Percentiles rank a stretch among this genome's conserved stretches.
Evolutionary conservation across 2,113 vertebrate species (phyloP).

Genomic region (Phainopepla nitens): DNA sequence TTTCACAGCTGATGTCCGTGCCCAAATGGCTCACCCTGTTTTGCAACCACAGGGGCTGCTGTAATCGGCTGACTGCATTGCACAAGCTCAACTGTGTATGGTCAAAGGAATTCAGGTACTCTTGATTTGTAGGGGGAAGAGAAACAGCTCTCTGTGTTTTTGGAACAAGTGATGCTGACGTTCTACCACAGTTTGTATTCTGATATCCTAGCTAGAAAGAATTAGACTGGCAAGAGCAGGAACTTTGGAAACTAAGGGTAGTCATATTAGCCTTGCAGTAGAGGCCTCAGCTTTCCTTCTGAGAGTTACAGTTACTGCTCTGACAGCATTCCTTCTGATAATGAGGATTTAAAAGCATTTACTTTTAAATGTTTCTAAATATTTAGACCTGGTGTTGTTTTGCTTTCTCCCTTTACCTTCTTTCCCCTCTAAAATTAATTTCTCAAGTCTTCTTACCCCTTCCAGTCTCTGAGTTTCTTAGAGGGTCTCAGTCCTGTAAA

Average conservation of each 20-base stretch:
- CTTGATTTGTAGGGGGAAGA: background rate
- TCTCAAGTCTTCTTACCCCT: background rate
- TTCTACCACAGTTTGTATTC: background rate
- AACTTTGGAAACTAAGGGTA: background rate
- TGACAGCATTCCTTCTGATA: background rate
- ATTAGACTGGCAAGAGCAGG: background rate
- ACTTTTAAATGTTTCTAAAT: slow-evolving; percentile 18
- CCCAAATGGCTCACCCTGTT: background rate
- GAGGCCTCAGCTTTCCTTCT: background rate
- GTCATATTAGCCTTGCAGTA: background rate
- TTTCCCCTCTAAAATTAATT: background rate
- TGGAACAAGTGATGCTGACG: background rate
- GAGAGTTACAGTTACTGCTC: background rate
- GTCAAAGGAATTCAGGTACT: background rate
- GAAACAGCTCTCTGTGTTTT: background rate
- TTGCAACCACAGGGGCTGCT: background rate
- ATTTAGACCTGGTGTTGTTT: background rate
- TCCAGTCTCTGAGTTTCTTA: background rate
- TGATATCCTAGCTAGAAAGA: background rate
- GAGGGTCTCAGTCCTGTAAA: background rate
- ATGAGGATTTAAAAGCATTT: background rate
- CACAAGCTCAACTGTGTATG: background rate
- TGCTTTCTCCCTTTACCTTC: background rate
- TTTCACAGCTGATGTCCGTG: background rate
- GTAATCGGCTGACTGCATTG: background rate